Percentiles rank a stretch among this genome's conserved stretches.
Conservation (phyloP, 2,113 vertebrate genomes). For the Coreoperca whiteheadi region DNA sequence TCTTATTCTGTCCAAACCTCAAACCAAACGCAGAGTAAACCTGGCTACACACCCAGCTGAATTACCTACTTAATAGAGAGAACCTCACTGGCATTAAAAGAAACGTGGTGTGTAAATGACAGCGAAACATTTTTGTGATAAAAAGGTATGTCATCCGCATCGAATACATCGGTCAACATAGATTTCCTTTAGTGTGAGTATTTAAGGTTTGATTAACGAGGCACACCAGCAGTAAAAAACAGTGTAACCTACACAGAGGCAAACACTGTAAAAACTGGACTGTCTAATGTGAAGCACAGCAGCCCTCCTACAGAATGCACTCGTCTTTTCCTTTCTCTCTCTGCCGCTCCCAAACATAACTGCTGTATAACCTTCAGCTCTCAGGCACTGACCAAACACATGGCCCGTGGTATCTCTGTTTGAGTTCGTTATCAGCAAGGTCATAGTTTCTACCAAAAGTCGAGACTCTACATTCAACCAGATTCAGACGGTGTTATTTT, state of each 20-base stretch:
- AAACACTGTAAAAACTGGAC: background rate
- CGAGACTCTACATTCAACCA: background rate
- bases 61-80: background rate
- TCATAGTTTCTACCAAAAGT: background rate
- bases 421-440: conserved; percentile 44
- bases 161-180: background rate
- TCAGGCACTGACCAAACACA: conserved; percentile 13
- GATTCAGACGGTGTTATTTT: background rate
- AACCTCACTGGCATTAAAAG: background rate
- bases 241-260: background rate
- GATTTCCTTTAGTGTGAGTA: background rate
- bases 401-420: background rate
- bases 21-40: background rate
- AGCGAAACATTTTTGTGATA: background rate
- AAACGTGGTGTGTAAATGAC: background rate
- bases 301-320: conserved; percentile 1
- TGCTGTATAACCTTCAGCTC: background rate
- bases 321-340: background rate
- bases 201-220: background rate
- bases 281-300: background rate
- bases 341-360: background rate
- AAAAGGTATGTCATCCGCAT: background rate
- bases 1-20: background rate
- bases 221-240: background rate
- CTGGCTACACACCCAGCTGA: background rate